Evolutionary conservation across 2,888 invertebrate species (phyloP), one percentile per base, ranked within the genome.

Genomic region (Hirtodrosophila duncani): DNA sequence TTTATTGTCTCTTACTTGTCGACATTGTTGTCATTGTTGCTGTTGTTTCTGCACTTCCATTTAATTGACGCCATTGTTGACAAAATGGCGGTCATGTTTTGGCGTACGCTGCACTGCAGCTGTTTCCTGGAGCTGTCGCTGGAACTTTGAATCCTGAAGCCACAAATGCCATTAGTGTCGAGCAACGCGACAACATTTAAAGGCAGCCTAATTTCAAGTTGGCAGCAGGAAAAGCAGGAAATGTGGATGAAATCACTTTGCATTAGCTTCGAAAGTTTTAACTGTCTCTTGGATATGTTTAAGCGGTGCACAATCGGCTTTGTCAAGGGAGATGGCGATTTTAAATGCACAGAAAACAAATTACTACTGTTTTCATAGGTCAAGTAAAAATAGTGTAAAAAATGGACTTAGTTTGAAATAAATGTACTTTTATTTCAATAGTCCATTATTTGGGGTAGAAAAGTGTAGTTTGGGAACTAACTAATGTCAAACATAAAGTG

Each of bases 21-120:
- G 50, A 9, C 36, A 48, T 27, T 37, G 38, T 26, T 43, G 27
- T 17, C 31, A 49, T 3, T 44, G 41, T 21, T 46, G 57, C 9
- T 29, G 45, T n/a, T 21, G 29, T 9, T 53, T 43, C 37, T 36
- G 42, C 11, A 16, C 18, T 53, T 80, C 58, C 77, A 74, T 74
- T 80, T 74, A 74, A 74, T 74, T 80, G 72, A 77, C 68, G 72
- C 65, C 80, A 80, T 74, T 74, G 72, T 74, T 74, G 80, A 74
- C 80, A 74, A 80, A 74, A 74, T 74, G 80, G 65, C 67, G 80
- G 72, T 63, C 53, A 71, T 59, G 53, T 48, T 49, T 37, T 60
- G 57, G 36, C 48, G 48, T 56, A 42, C 36, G 51, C 42, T 57
- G 52, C 59, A 18, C 45, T 58, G 23, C 29, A 43, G 41, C 44